These are phyloP conservation scores for Cataglyphis hispanica DNA, from an alignment of 1,140 invertebrate species.

Conservation along the genomic window DNA sequence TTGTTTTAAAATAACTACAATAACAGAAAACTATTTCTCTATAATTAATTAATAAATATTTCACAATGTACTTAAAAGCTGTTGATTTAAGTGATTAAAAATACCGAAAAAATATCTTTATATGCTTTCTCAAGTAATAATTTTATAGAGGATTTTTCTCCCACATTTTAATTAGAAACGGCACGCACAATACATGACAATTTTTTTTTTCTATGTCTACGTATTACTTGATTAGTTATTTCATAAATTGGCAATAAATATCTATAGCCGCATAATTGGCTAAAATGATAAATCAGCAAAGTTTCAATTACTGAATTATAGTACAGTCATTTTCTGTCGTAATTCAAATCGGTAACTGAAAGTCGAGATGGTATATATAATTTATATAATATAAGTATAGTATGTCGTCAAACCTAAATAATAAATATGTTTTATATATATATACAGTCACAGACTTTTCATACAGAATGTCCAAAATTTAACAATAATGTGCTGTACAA, in stretches of 20 bases:
- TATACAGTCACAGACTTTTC: slow-evolving; percentile 85
- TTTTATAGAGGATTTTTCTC: slow-evolving; percentile 13
- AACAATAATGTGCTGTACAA: slow-evolving; percentile 71
- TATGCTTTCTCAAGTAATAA: slow-evolving; percentile 16
- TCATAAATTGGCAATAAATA: slow-evolving; percentile 80
- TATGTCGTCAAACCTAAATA: slow-evolving; percentile 86
- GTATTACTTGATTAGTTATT: slow-evolving; percentile 60
- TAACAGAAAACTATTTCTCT: not conserved
- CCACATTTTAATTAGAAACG: slow-evolving; percentile 53
- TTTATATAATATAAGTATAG: slow-evolving; percentile 83
- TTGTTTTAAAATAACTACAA: slow-evolving; percentile 18
- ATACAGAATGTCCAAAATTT: slow-evolving; percentile 84
- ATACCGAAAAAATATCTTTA: not conserved
- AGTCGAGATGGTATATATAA: slow-evolving; percentile 78
- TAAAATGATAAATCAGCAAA: slow-evolving; percentile 70
- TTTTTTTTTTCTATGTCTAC: slow-evolving; percentile 50
- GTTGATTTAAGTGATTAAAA: slow-evolving; percentile 16
- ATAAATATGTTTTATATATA: slow-evolving; percentile 87
- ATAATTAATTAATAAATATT: not conserved
- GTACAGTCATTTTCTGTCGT: slow-evolving; percentile 79
- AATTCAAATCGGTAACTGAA: slow-evolving; percentile 84
- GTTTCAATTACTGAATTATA: slow-evolving; percentile 72
- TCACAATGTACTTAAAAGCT: not conserved
- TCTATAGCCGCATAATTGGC: slow-evolving; percentile 67
- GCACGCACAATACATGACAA: slow-evolving; percentile 45